Base-by-base conservation (phyloP, 2,888 invertebrate species). In the Labia minor region DNA sequence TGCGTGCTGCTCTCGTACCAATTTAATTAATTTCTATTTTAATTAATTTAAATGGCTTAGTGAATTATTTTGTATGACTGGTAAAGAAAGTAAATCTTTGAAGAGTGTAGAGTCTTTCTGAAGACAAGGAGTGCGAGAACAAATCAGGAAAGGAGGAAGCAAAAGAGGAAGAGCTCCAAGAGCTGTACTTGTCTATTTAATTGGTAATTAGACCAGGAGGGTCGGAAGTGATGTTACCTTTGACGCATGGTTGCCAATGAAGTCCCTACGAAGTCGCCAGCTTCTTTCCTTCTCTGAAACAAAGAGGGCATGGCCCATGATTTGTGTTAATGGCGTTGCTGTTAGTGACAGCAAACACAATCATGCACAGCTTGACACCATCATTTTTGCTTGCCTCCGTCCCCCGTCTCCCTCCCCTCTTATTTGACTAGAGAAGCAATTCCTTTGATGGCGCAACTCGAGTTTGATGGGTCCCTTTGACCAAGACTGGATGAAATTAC, bases 171-270 rank as follows among this genome's bases (percentile, higher is more conserved):
- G 26, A 26, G 26, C 26, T 3, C 3, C 4, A 8, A 26, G 26
- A 26, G 26, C 26, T 4, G 49, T 49, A 49, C 49, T 49, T 49
- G 49, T 49, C 49, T 49, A 14, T 49, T 49, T 49, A 49, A 49
- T 49, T 49, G 49, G 49, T 49, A 49, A 49, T 49, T 49, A 49
- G 49, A 49, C 49, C 49, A 49, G 49, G 49, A 49, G 49, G 49
- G 49, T 49, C 49, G 49, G 6, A 49, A 49, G 49, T 49, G 49
- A 49, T 49, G 49, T 49, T 49, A 49, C 49, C 49, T 49, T 49
- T 49, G 49, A 49, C 49, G 49, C 49, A 14, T 16, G 4, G 8
- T 6, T 26, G 49, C 49, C 49, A 14, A 49, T 49, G n/a, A 49
- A 49, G 49, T 49, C 49, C n/a, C 49, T 26, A 3, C 3, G 49